Percentiles rank a stretch among this genome's conserved stretches.
Conservation (phyloP, 2,797 vertebrate species). For the Pseudotriccus pelzelni region DNA sequence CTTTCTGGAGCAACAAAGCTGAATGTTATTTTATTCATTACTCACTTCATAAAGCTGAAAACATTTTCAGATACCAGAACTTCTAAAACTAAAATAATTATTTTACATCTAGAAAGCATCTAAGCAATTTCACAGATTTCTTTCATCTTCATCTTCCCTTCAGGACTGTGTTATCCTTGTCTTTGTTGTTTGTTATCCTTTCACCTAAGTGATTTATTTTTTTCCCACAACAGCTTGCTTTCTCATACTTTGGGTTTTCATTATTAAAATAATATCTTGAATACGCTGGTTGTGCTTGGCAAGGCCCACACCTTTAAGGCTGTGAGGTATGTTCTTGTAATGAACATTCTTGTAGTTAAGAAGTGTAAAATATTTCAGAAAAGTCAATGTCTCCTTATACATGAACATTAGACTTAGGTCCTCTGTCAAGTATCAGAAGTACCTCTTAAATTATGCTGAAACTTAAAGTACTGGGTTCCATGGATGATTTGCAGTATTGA, state of each 20-base stretch:
- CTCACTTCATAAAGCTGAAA: constrained; percentile 51
- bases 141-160: constrained; percentile 60
- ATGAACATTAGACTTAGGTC: not conserved
- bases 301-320: constrained; percentile 46
- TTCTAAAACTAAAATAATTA: constrained; percentile 53
- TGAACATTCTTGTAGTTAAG: constrained; percentile 25
- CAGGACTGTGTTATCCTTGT: constrained; percentile 57
- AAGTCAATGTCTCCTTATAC: constrained; percentile 29
- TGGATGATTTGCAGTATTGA: not conserved
- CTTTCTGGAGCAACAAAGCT: constrained; percentile 32
- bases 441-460: constrained; percentile 6
- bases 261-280: constrained; percentile 71
- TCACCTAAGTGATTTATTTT: constrained; percentile 64
- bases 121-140: constrained; percentile 61
- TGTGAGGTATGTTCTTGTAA: constrained; percentile 25
- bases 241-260: constrained; percentile 69
- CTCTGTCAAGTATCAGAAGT: constrained; percentile 13
- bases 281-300: constrained; percentile 61
- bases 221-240: constrained; percentile 35
- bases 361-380: constrained; percentile 35
- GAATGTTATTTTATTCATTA: constrained; percentile 58
- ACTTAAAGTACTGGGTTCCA: not conserved
- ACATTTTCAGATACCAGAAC: constrained; percentile 29
- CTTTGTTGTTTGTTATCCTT: constrained; percentile 67
- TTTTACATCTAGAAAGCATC: constrained; percentile 62